Base-by-base conservation (phyloP, 1,140 invertebrate genomes). In the Patella vulgata region DNA sequence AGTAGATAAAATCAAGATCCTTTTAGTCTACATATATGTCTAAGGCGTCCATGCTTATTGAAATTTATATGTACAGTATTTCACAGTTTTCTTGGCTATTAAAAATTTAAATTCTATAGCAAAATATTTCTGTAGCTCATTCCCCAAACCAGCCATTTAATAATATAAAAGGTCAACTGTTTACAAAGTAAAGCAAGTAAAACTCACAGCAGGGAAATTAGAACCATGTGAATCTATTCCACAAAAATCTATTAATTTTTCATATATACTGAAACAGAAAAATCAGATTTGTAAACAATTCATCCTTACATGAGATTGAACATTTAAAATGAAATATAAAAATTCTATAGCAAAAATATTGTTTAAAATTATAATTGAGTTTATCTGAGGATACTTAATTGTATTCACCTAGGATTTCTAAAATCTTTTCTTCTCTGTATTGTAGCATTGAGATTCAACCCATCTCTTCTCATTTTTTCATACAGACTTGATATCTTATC, bases 141-240 rank as follows among this genome's bases (percentile, higher is more conserved):
- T n/a, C n/a, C n/a, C n/a, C n/a, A n/a, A n/a, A n/a, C n/a, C n/a
- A n/a, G n/a, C n/a, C n/a, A n/a, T 36, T 36, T 36, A 14, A 36
- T 36, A 36, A 36, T 36, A 8, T 36, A 14, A 33, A 33, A 59
- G 3, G 9, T 42, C 2, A 42, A 21, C 40, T 19, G 23, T 43
- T 21, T 27, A 43, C 23, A 52, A 5, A 51, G 12, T 12, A 31
- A 11, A 50, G 23, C 27, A 43, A 56, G 14, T 19, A 63, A 39
- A 42, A 77, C 77, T 84, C 78, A 86, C 86, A 68, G 84, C 76
- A 14, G 94, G 92, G 87, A 96, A 98, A 86, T 97, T 97, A 19
- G 95, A 97, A 68, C 95, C 95, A 73, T 96, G 87, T 85, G 97
- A 95, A 86, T 98, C 95, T 50, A 98, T 95, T 69, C 90, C 90